Percentiles rank a stretch among this genome's conserved stretches.
phyloP scores from a whole-genome alignment of 92 coral and sea anemone genomes.

The Epizoanthus fatuus region DNA sequence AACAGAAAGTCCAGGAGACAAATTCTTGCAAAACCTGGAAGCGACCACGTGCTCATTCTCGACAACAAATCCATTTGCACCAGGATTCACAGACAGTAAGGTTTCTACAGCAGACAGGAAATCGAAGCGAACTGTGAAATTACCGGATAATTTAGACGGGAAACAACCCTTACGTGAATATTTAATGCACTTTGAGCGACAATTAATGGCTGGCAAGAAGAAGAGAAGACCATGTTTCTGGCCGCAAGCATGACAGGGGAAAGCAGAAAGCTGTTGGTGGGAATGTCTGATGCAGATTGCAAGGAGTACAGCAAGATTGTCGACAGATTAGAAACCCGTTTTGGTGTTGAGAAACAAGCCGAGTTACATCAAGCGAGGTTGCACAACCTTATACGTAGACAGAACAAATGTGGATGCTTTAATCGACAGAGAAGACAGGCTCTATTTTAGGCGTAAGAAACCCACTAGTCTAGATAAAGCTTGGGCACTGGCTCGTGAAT shows the following conservation, averaged over 20 bases:
- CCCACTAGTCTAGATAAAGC: slow-evolving; percentile 37
- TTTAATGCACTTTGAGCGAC: slow-evolving; percentile 54
- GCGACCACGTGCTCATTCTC: not conserved
- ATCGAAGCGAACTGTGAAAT: slow-evolving; percentile 26
- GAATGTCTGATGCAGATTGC: slow-evolving; percentile 38
- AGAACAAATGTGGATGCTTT: slow-evolving; percentile 41
- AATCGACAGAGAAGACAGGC: slow-evolving; percentile 28
- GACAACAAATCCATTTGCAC: slow-evolving; percentile 29
- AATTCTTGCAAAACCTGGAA: not conserved
- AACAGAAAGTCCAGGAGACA: not conserved
- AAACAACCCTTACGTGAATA: slow-evolving; percentile 60
- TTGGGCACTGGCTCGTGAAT: slow-evolving; percentile 36
- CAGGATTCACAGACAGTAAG: not conserved
- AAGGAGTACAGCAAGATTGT: slow-evolving; percentile 46
- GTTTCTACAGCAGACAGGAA: not conserved
- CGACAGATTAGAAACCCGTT: slow-evolving; percentile 21
- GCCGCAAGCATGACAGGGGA: slow-evolving; percentile 43
- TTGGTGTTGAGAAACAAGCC: slow-evolving; percentile 60
- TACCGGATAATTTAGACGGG: slow-evolving; percentile 46
- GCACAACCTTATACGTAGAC: slow-evolving; percentile 40
- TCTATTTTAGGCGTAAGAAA: slow-evolving; percentile 38
- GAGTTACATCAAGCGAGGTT: slow-evolving; percentile 68
- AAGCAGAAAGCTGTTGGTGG: slow-evolving; percentile 49
- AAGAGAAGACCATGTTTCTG: slow-evolving; percentile 55
- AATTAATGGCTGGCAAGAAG: slow-evolving; percentile 57